A percentile compares a stretch with the other conserved stretches of the same genome.
Evolutionary conservation across 2,888 invertebrate species (phyloP).

Genomic region (Carterocephalus palaemon): DNA sequence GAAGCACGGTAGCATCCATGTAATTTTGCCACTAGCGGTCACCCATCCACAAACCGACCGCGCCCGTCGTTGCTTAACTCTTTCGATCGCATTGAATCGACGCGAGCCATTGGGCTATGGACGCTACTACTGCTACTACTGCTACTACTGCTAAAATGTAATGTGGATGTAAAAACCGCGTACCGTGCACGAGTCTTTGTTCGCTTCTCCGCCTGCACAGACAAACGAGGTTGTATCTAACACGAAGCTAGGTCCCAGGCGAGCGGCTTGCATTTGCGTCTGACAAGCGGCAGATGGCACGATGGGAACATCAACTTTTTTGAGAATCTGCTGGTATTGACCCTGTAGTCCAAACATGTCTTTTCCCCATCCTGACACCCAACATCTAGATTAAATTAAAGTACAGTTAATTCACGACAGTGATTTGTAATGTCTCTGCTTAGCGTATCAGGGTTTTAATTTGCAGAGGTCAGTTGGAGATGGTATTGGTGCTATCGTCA

Average conservation of each 20-base stretch:
- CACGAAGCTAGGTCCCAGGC: constrained; percentile 81
- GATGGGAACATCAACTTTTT: constrained; percentile 87
- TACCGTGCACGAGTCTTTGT: constrained; percentile 89
- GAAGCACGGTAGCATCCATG: too few relatives aligned
- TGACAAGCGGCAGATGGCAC: constrained; percentile 83
- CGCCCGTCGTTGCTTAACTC: too few relatives aligned
- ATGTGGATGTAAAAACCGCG: constrained; percentile 37
- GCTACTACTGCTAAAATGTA: too few relatives aligned
- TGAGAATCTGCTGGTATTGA: constrained; percentile 82
- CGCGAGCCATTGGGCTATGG: too few relatives aligned
- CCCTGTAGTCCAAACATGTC: constrained; percentile 82
- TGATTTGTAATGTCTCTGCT: not conserved
- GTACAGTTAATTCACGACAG: not conserved
- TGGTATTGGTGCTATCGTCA: too few relatives aligned
- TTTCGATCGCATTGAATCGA: too few relatives aligned
- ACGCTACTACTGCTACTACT: too few relatives aligned
- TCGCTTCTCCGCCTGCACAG: constrained; percentile 88
- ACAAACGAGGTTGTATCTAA: constrained; percentile 84
- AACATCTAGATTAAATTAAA: constrained; percentile 60
- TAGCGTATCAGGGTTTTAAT: too few relatives aligned
- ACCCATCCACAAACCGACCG: too few relatives aligned
- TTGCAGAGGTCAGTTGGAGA: too few relatives aligned
- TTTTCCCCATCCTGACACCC: constrained; percentile 93
- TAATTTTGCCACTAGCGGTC: too few relatives aligned
- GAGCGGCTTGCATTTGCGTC: constrained; percentile 79